These are phyloP conservation scores for Leptopilina clavipes DNA, from an alignment of 1,140 invertebrate genomes.

Conservation along the genomic window DNA sequence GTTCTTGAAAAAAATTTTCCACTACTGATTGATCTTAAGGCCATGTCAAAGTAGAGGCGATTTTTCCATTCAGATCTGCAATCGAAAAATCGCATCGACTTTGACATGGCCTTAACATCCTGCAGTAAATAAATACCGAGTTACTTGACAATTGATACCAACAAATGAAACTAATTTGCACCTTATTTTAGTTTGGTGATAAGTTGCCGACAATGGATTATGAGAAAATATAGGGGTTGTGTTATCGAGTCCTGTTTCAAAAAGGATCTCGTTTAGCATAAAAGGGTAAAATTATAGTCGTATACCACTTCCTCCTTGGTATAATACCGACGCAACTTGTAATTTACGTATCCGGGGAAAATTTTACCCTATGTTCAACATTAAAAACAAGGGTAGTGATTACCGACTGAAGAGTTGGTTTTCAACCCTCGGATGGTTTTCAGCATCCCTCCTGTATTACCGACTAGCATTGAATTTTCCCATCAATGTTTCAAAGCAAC, in stretches of 20 bases:
- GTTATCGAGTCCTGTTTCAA: background rate
- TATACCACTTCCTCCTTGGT: background rate
- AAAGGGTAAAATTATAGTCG: background rate
- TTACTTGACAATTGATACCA: background rate
- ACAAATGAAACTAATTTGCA: background rate
- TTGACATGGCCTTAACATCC: background rate
- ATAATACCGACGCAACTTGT: slow-evolving; percentile 11
- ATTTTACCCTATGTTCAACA: background rate
- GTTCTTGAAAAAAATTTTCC: too few relatives aligned
- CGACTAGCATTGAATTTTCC: slow-evolving; percentile 41
- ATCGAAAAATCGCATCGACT: too few relatives aligned
- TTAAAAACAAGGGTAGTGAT: background rate
- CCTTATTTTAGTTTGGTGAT: background rate
- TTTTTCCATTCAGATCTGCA: too few relatives aligned
- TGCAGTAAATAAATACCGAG: background rate
- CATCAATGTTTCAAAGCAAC: background rate
- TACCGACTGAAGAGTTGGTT: slow-evolving; percentile 32
- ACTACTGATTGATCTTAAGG: too few relatives aligned
- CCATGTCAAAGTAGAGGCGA: too few relatives aligned
- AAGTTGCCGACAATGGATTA: slow-evolving; percentile 23
- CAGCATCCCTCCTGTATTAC: slow-evolving; percentile 56
- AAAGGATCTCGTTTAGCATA: background rate
- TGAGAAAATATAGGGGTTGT: background rate
- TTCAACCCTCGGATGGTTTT: slow-evolving; percentile 1
- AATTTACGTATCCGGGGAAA: background rate